phyloP scores from a whole-genome alignment of 2,113 vertebrate species.

The Chlorodrepanis virens region DNA sequence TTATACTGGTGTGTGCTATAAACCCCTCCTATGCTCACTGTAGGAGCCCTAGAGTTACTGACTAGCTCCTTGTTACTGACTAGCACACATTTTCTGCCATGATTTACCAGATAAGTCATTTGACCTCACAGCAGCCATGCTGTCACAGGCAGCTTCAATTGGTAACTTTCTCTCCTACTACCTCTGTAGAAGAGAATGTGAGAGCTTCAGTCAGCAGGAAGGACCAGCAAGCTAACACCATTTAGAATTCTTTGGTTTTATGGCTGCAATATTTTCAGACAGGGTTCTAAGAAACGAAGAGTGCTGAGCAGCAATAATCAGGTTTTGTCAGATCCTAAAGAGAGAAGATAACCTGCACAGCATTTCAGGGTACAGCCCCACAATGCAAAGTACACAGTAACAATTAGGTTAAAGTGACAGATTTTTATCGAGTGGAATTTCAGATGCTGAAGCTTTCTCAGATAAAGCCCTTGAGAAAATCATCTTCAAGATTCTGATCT shows the following conservation, averaged over 20 bases:
- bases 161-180: not conserved
- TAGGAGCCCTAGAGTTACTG: not conserved
- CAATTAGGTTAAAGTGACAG: not conserved
- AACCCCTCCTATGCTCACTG: not conserved
- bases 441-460: not conserved
- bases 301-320: not conserved
- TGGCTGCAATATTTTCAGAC: not conserved
- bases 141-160: not conserved
- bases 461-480: not conserved
- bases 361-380: not conserved
- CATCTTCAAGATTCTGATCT: not conserved
- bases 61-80: not conserved
- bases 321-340: not conserved
- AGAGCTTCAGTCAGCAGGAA: not conserved
- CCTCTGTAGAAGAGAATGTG: not conserved
- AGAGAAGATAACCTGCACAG: not conserved
- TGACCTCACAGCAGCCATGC: not conserved
- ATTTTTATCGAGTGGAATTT: not conserved
- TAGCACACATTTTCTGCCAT: not conserved
- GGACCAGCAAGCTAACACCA: not conserved
- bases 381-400: not conserved
- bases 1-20: not conserved
- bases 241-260: not conserved
- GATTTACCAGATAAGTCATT: not conserved
- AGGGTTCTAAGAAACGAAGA: not conserved